A percentile compares a stretch with the other conserved stretches of the same genome.
Conservation (phyloP, 1,140 invertebrate species). For the Drosophila sp. region DNA sequence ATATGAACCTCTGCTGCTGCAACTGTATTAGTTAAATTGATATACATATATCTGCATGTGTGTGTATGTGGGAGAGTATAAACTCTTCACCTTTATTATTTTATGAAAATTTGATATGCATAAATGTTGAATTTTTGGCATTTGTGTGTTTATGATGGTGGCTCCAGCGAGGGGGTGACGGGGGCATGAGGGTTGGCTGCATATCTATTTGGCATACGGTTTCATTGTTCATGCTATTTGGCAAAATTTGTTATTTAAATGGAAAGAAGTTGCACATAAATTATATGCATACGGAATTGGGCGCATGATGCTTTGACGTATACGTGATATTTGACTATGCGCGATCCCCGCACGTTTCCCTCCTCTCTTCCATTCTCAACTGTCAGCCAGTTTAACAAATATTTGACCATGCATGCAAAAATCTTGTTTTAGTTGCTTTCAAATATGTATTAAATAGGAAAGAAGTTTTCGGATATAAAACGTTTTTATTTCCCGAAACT, state of each 20-base stretch:
- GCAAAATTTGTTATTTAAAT: slow-evolving; percentile 69
- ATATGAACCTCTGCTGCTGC: slow-evolving; percentile 18
- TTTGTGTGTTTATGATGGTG: slow-evolving; percentile 37
- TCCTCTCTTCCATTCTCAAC: not conserved
- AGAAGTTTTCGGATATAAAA: not conserved
- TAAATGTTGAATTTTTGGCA: slow-evolving; percentile 58
- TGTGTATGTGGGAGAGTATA: slow-evolving; percentile 24
- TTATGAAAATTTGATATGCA: slow-evolving; percentile 67
- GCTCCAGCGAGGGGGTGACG: not conserved
- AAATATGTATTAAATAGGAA: not conserved
- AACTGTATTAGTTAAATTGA: slow-evolving; percentile 45
- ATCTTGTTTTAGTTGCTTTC: slow-evolving; percentile 7
- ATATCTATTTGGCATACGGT: slow-evolving; percentile 57
- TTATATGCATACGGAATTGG: slow-evolving; percentile 47
- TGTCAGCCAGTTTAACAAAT: slow-evolving; percentile 23
- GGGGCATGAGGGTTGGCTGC: not conserved
- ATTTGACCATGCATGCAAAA: slow-evolving; percentile 18
- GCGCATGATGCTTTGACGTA: slow-evolving; percentile 32
- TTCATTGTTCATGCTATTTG: slow-evolving; percentile 57
- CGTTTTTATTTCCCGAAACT: not conserved
- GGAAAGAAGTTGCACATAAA: slow-evolving; percentile 62
- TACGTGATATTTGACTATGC: slow-evolving; percentile 41
- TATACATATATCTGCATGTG: slow-evolving; percentile 14
- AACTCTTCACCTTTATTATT: slow-evolving; percentile 75
- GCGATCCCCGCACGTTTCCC: not conserved